These are phyloP conservation scores for Montipora sp. DNA, from an alignment of 64 coral and sea anemone species.

Conservation along the genomic window DNA sequence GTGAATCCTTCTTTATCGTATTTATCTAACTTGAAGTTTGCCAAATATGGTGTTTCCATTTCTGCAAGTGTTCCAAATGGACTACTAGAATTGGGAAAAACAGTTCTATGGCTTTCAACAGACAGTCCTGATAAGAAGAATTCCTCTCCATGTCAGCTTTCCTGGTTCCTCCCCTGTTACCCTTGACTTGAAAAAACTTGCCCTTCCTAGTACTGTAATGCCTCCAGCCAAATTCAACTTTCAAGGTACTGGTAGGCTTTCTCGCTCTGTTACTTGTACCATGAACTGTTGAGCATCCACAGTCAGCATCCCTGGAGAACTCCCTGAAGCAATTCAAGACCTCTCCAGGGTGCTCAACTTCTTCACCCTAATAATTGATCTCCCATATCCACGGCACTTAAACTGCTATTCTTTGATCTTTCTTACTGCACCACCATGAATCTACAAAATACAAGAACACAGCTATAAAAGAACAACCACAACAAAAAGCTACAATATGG, in stretches of 20 bases:
- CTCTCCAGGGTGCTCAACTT: constrained; percentile 27
- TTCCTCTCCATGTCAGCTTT: constrained; percentile 35
- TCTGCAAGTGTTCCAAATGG: constrained; percentile 23
- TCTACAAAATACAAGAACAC: not conserved
- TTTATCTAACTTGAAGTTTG: constrained; percentile 34
- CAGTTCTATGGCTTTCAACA: constrained; percentile 36
- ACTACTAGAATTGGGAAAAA: constrained; percentile 31
- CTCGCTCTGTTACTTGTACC: constrained; percentile 22
- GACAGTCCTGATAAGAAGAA: constrained; percentile 14
- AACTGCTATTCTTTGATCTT: constrained; percentile 17
- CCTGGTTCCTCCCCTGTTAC: constrained; percentile 11
- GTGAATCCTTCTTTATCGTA: not conserved
- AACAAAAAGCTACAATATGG: no score
- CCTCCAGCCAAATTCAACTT: constrained; percentile 46
- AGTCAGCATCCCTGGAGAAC: not conserved
- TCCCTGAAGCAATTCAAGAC: constrained; percentile 19
- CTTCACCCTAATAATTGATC: not conserved
- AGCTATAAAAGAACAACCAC: no score
- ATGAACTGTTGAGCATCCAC: not conserved
- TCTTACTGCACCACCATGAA: constrained; percentile 22
- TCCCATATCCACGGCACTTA: constrained; percentile 10
- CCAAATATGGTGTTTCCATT: constrained; percentile 37
- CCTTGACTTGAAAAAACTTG: constrained; percentile 34
- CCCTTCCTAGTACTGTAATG: constrained; percentile 5
- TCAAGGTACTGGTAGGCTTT: constrained; percentile 8